Evolutionary conservation across 2,113 vertebrate species (phyloP), one percentile per base, ranked within the genome.

Genomic region (Neofelis nebulosa): DNA sequence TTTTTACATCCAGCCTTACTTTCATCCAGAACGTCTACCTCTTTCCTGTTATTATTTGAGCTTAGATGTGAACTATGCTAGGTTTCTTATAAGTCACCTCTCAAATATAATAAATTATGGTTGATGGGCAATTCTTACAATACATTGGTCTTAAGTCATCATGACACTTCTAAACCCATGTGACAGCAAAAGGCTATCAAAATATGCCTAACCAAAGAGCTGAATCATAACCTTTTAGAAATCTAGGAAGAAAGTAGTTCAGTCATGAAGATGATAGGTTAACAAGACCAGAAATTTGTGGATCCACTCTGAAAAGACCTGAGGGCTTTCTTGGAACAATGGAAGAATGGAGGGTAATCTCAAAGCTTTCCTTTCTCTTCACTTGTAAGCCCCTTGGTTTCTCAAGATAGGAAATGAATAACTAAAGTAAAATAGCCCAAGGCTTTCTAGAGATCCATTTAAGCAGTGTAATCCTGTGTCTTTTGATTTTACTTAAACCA

Each of bases 401-500:
- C 27, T 80, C 21, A 83, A 91, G 29, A 5, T 91, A 5, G 52
- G 16, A 71, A 94, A 88, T 78, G 29, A 80, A 83, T 38, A 88
- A 55, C 45, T 79, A 63, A 93, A 89, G 33, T 55, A 89, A 89
- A 91, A 92, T 29, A 69, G 12, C 18, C 31, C 7, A 27, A 52
- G 27, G 61, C 25, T 91, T 68, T 78, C n/a, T 85, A 83, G 79
- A 45, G 14, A 92, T 36, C 23, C 11, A 41, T 87, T 36, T 96
- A 79, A 93, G 18, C n/a, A 78, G 31, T 82, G 41, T 12, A 93
- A n/a, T 91, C 65, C 10, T 31, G 0, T 78, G 55, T 93, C 48
- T 73, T 90, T 96, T 91, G 57, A 89, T 85, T 98, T 97, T 97
- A 95, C 81, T 76, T 78, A 82, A 94, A 82, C 66, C 71, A 48